phyloP scores from a whole-genome alignment of 2,113 vertebrate species.

The Uria lomvia region DNA sequence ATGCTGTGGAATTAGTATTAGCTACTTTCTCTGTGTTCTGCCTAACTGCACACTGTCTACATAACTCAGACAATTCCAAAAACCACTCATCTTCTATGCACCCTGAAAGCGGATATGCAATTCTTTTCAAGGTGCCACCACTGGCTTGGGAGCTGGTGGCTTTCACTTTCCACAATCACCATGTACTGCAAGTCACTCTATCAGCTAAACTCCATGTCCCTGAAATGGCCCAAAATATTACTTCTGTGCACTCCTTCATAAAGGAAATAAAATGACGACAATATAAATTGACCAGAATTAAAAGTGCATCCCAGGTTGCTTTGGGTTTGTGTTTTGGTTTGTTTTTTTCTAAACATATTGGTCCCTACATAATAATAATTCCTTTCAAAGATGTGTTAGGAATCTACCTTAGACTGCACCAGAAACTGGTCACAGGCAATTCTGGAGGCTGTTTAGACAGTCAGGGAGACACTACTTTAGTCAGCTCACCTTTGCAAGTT shows the following conservation, averaged over 20 bases:
- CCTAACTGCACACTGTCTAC: neutral
- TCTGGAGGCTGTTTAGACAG: neutral
- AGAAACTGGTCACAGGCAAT: neutral
- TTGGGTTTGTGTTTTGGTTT: neutral
- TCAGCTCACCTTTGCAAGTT: neutral
- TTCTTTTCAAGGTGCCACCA: neutral
- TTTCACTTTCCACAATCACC: neutral
- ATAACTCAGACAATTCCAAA: neutral
- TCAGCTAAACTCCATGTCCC: neutral
- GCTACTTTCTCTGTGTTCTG: neutral
- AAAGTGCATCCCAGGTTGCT: neutral
- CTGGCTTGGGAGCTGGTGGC: neutral
- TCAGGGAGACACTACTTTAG: neutral
- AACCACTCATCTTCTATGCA: neutral
- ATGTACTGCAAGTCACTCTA: neutral
- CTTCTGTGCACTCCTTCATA: neutral
- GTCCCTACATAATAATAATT: neutral
- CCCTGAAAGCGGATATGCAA: neutral
- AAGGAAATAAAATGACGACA: neutral
- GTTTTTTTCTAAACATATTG: neutral
- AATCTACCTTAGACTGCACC: neutral
- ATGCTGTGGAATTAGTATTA: neutral
- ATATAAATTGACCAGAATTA: neutral
- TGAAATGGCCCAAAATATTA: neutral
- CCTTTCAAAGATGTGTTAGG: neutral